Evolutionary conservation across 1,140 invertebrate species (phyloP), one percentile per base, ranked within the genome.

Genomic region (Lutraria rhynchaena): DNA sequence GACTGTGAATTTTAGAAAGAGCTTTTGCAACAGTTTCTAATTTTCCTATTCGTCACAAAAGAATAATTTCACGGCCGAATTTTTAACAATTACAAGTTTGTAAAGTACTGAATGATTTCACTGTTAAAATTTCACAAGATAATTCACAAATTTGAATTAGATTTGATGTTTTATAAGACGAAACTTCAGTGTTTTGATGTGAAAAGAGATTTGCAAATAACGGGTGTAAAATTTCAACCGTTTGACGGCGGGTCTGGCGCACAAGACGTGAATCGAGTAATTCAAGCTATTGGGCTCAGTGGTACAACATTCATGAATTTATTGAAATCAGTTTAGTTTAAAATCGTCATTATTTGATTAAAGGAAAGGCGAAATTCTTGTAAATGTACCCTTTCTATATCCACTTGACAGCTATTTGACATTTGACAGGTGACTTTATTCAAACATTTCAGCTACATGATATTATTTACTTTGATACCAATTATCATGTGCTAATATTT

Each of bases 381-480:
- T 75, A 61, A 73, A 35, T 44, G 41, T 46, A 61, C 27, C n/a
- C 44, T 49, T 3, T 61, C 27, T 58, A 61, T 29, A 61, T 75
- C 58, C 24, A 46, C 22, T n/a, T 75, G 73, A 75, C 73, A 75
- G 73, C 17, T 24, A 49, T 49, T 61, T 75, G 73, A 75, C 73
- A 75, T 75, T 75, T 75, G 73, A 75, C 73, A 75, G 58, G 22
- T 73, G 70, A 24, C 53, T 41, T 58, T 58, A 41, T 41, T 55
- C 27, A 44, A 37, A 57, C 55, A 24, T n/a, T 58, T 24, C 31
- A 58, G 15, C 55, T 29, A 58, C 55, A 58, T 58, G 9, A 24
- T 13, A 4, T 58, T 31, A 29, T 58, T 24, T 29, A 58, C 22
- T 29, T 24, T 58, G 55, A 13, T 58, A 58, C 24, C 13, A 58